Percentiles rank a stretch among this genome's conserved stretches.
Evolutionary conservation across 2,888 invertebrate species (phyloP).

Genomic region (Synergus gifuensis): DNA sequence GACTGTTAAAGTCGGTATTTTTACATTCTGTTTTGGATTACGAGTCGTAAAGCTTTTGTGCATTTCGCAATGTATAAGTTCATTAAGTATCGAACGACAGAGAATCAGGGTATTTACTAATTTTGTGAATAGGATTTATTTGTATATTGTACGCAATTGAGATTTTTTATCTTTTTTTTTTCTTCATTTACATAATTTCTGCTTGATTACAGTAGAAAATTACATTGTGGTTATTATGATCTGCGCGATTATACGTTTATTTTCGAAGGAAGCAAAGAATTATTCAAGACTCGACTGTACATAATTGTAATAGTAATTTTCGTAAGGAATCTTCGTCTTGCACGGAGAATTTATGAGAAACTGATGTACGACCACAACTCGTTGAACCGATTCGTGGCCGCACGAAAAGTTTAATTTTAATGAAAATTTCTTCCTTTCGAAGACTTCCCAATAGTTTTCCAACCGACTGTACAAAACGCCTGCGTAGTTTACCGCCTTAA

Average conservation of each 20-base stretch:
- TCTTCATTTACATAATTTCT: constrained; percentile 20
- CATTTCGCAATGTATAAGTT: constrained; percentile 23
- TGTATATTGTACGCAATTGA: constrained; percentile 15
- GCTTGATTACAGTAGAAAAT: constrained; percentile 6
- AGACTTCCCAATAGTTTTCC: constrained; percentile 72
- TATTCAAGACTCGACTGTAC: constrained; percentile 49
- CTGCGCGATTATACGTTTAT: constrained; percentile 14
- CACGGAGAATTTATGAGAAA: constrained; percentile 46
- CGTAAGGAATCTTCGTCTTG: constrained; percentile 45
- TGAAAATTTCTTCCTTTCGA: constrained; percentile 66
- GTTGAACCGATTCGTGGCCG: constrained; percentile 45
- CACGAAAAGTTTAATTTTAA: constrained; percentile 43
- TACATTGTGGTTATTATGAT: neutral
- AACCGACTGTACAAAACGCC: constrained; percentile 74
- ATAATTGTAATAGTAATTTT: constrained; percentile 53
- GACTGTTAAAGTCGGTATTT: constrained; percentile 2
- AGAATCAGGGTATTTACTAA: constrained; percentile 28
- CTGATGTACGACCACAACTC: constrained; percentile 39
- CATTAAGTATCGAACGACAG: constrained; percentile 5
- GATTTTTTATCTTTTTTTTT: constrained; percentile 32
- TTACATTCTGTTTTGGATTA: constrained; percentile 13
- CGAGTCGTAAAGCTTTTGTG: constrained; percentile 5
- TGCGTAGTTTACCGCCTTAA: constrained; percentile 74
- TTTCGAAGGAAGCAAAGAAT: constrained; percentile 43
- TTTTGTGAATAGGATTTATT: constrained; percentile 39